Percentiles rank a stretch among this genome's conserved stretches.
These are phyloP conservation scores for Entomobrya proxima DNA, from an alignment of 2,888 invertebrate genomes.

Conservation along the genomic window DNA sequence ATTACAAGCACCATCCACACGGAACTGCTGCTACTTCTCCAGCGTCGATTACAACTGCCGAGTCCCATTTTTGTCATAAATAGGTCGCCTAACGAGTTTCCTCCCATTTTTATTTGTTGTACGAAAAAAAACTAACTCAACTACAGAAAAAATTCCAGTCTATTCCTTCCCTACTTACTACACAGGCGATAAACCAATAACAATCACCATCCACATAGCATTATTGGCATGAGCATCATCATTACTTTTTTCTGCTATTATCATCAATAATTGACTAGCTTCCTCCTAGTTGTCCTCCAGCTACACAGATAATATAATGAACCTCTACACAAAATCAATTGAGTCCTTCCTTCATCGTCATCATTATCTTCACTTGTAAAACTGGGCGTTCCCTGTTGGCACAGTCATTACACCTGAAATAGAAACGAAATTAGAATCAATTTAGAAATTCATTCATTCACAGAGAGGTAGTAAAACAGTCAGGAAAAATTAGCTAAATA, in stretches of 20 bases:
- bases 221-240: background rate
- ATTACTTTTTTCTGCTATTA: background rate
- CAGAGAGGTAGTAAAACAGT: too few relatives aligned
- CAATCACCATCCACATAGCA: background rate
- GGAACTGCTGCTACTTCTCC: slow-evolving; percentile 23
- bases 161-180: background rate
- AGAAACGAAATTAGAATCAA: background rate
- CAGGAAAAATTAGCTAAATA: too few relatives aligned
- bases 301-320: background rate
- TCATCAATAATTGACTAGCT: background rate
- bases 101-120: slow-evolving; percentile 23
- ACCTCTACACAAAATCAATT: background rate
- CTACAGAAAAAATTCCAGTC: background rate
- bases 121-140: background rate
- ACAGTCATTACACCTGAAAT: background rate
- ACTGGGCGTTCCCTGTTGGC: background rate
- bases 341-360: background rate
- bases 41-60: slow-evolving; percentile 1
- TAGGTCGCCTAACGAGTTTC: slow-evolving; percentile 18
- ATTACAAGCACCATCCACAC: slow-evolving; percentile 62
- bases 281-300: too few relatives aligned
- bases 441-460: too few relatives aligned
- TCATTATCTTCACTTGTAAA: too few relatives aligned
- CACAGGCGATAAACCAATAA: background rate
- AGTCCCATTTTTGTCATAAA: slow-evolving; percentile 40